Evolutionary conservation across 2,888 invertebrate genomes (phyloP), one percentile per base, ranked within the genome.

Genomic region (Lissonota sp.): DNA sequence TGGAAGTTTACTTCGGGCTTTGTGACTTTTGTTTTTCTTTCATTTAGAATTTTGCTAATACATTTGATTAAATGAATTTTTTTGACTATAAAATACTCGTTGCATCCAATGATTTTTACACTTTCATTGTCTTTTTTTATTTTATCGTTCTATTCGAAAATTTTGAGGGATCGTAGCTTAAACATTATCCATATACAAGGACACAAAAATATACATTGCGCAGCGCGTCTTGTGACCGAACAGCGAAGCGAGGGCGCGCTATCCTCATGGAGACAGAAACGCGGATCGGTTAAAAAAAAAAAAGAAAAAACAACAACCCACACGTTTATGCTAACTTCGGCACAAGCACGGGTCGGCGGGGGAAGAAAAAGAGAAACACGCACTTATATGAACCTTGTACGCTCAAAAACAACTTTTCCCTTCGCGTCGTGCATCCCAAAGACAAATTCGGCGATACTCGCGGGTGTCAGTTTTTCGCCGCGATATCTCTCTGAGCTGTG

Each of bases 301-400:
- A 73, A 73, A 40, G 39, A 57, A 51, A n/a, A n/a, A n/a, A n/a
- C n/a, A n/a, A 57, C 70, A 67, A 51, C 83, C 85, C 84, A 83
- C 85, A 83, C 83, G 53, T 84, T n/a, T 82, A 79, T 82, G 85
- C 77, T 80, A 84, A 85, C 71, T 75, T 46, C 69, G 72, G n/a
- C 39, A 26, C 46, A 37, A 39, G 44, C 49, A 76, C 63, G 40
- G 7, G 42, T 42, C 10, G 12, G n/a, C 12, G 5, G 53, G 14
- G 53, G 14, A 53, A 57, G 40, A 44, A n/a, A 4, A 3, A 37
- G 71, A 44, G 49, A 64, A 55, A 49, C 12, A 12, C 53, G 53
- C 26, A 3, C 3, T 26, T n/a, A n/a, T n/a, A n/a, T n/a, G n/a
- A n/a, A 26, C 26, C 63, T 63, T 62, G 60, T 42, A 71, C 62